Evolutionary conservation across 2,888 invertebrate genomes (phyloP).

Genomic region (Morinoia aosen): DNA sequence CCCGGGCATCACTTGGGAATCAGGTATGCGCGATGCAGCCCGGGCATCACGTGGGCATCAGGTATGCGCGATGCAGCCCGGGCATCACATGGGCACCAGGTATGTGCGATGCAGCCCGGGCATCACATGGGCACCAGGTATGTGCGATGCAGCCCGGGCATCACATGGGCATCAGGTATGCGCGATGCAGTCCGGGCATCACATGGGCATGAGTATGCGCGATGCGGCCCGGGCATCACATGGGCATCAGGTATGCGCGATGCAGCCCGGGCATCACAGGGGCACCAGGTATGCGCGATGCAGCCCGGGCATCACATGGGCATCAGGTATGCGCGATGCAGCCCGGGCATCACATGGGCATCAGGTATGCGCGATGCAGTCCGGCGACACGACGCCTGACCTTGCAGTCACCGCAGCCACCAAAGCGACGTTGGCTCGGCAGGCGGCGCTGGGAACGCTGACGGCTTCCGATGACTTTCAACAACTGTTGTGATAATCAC

Average conservation of each 20-base stretch:
- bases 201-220: background rate
- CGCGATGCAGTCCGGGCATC: background rate
- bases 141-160: background rate
- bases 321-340: background rate
- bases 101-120: background rate
- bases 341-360: background rate
- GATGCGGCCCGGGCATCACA: background rate
- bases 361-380: background rate
- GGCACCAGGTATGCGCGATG: background rate
- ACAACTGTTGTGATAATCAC: background rate
- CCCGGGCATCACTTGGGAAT: background rate
- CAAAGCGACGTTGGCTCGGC: background rate
- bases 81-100: background rate
- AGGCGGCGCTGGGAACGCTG: background rate
- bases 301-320: background rate
- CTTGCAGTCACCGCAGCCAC: conserved; percentile 1
- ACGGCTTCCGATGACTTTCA: background rate
- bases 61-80: background rate
- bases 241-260: background rate
- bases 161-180: background rate
- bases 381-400: background rate
- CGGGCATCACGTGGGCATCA: background rate
- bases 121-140: background rate
- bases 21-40: background rate
- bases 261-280: background rate